Evolutionary conservation across 2,797 vertebrate species (phyloP).

Genomic region (Megaceryle alcyon): DNA sequence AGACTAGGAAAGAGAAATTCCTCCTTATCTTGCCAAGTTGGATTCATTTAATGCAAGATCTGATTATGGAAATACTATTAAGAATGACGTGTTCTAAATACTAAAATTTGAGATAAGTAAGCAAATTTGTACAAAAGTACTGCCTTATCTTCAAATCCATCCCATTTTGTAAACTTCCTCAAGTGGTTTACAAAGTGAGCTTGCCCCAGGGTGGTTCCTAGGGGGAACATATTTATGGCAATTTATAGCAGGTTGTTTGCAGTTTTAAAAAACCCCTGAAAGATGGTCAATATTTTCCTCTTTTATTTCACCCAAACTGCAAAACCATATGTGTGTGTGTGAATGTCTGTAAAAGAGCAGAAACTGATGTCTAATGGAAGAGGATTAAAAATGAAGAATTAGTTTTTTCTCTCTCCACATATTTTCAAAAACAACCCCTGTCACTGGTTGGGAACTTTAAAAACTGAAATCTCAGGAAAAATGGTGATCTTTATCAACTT

Average conservation of each 20-base stretch:
- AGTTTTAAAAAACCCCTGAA: background rate
- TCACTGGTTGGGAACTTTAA: background rate
- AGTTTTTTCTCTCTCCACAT: fast-evolving
- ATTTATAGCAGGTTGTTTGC: background rate
- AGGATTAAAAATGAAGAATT: background rate
- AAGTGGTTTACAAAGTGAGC: background rate
- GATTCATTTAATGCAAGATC: background rate
- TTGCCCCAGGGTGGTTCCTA: background rate
- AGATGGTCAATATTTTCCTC: background rate
- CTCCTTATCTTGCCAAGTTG: background rate
- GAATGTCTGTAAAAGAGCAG: background rate
- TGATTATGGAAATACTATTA: background rate
- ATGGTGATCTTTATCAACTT: background rate
- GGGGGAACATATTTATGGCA: background rate
- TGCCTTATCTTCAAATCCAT: background rate
- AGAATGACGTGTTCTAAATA: background rate
- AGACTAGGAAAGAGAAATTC: background rate
- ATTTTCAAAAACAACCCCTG: background rate
- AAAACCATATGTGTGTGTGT: background rate
- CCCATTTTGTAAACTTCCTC: background rate
- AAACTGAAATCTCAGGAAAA: background rate
- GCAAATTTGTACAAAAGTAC: background rate
- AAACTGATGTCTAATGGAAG: background rate
- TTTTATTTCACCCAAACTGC: background rate
- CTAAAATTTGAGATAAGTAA: background rate